These are phyloP conservation scores for Oscheius sp. DNA, from an alignment of 2,888 invertebrate genomes.

Conservation along the genomic window DNA sequence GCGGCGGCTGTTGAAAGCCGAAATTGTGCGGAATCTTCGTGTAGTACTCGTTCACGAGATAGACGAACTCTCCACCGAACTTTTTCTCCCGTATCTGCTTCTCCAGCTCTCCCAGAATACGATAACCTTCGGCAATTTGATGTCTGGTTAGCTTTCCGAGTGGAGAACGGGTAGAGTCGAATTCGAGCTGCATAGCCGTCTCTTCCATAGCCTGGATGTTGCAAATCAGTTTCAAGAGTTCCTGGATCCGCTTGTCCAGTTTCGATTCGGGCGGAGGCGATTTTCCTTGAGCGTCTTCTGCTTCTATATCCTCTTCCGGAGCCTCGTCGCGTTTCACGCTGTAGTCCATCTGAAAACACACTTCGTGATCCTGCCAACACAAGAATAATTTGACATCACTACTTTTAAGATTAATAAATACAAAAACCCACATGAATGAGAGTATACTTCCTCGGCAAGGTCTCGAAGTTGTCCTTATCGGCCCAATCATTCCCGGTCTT, in stretches of 20 bases:
- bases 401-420: no score
- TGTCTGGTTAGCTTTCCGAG: constrained; percentile 76
- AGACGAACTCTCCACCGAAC: constrained; percentile 69
- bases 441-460: constrained; percentile 34
- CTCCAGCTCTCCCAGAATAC: constrained; percentile 76
- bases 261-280: constrained; percentile 48
- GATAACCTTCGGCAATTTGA: constrained; percentile 77
- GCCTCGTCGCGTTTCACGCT: constrained; percentile 9
- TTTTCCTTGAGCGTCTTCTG: constrained; percentile 46
- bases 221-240: constrained; percentile 76
- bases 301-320: constrained; percentile 1
- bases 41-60: constrained; percentile 80
- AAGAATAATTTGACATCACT: no score
- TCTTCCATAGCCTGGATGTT: constrained; percentile 76
- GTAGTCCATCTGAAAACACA: constrained; percentile 33
- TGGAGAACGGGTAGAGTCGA: constrained; percentile 76
- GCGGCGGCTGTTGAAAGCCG: constrained; percentile 76
- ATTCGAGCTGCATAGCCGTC: constrained; percentile 76
- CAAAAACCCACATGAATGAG: constrained; percentile 27
- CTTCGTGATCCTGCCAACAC: no score
- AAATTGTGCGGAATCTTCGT: constrained; percentile 88
- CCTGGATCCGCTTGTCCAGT: constrained; percentile 73
- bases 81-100: constrained; percentile 60
- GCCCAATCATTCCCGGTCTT: constrained; percentile 76
- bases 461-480: constrained; percentile 20